A percentile compares a stretch with the other conserved stretches of the same genome.
These are phyloP conservation scores for Eupeodes latifasciatus DNA, from an alignment of 2,888 invertebrate genomes.

Conservation along the genomic window DNA sequence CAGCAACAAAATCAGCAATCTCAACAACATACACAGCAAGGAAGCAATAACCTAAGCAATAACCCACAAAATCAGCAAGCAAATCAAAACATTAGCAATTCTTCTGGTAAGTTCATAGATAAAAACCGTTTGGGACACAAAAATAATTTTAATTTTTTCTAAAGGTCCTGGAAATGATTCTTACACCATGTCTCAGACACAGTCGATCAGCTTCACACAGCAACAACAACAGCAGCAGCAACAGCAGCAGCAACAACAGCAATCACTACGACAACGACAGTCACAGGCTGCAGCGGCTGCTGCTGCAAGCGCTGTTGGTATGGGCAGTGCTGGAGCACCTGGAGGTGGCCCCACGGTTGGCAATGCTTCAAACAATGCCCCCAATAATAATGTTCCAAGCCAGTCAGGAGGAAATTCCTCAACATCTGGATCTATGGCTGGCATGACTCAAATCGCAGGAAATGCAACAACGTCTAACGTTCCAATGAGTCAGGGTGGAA, in stretches of 20 bases:
- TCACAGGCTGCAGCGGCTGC: constrained; percentile 81
- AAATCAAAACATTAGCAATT: constrained; percentile 83
- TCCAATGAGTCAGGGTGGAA: constrained; percentile 82
- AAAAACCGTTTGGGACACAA: neutral
- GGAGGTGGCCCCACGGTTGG: constrained; percentile 77
- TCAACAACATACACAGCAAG: constrained; percentile 78
- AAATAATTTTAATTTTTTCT: constrained; percentile 19
- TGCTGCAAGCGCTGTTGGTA: constrained; percentile 82
- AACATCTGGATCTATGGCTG: constrained; percentile 67
- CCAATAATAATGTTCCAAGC: constrained; percentile 75
- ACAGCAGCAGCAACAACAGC: constrained; percentile 81
- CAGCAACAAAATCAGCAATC: constrained; percentile 78
- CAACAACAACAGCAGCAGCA: constrained; percentile 84
- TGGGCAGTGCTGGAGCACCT: constrained; percentile 78
- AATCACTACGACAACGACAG: constrained; percentile 78
- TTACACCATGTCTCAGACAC: constrained; percentile 92
- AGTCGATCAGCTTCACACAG: constrained; percentile 93
- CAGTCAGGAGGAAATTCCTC: constrained; percentile 72
- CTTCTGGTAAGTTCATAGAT: constrained; percentile 80
- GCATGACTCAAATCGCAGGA: constrained; percentile 71
- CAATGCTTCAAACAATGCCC: constrained; percentile 69
- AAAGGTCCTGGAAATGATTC: constrained; percentile 83
- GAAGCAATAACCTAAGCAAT: constrained; percentile 83
- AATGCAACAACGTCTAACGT: constrained; percentile 77
- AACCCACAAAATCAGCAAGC: constrained; percentile 79